Percentiles rank a stretch among this genome's conserved stretches.
These are phyloP conservation scores for Ptychochromis oligacanthus DNA, from an alignment of 2,113 vertebrate genomes.

Conservation along the genomic window DNA sequence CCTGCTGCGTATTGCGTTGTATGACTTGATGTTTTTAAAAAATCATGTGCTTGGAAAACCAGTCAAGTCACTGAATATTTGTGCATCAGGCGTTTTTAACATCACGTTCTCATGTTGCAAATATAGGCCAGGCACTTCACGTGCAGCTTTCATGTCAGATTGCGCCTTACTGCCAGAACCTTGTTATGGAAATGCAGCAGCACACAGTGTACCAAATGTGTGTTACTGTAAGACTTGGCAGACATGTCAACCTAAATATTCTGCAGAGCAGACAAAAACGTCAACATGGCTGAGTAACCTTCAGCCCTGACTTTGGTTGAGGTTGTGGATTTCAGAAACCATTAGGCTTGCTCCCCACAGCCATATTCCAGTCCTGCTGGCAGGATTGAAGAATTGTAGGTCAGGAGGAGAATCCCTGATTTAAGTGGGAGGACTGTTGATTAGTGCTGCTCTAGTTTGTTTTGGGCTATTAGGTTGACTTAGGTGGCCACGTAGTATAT, in stretches of 20 bases:
- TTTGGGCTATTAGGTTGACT: not conserved
- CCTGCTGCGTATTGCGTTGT: not conserved
- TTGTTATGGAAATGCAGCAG: constrained; percentile 23
- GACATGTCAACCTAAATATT: constrained; percentile 55
- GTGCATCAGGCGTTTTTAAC: not conserved
- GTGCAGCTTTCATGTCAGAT: not conserved
- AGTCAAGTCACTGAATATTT: not conserved
- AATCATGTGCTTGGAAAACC: not conserved
- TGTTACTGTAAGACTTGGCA: constrained; percentile 41
- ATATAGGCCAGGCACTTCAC: not conserved
- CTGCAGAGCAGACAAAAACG: constrained; percentile 61
- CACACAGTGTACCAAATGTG: constrained; percentile 56
- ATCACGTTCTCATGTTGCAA: not conserved
- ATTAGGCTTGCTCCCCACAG: not conserved
- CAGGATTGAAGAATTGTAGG: constrained; percentile 12
- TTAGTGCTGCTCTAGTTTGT: not conserved
- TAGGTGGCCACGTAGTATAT: not conserved
- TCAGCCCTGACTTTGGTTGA: not conserved
- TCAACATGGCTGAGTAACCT: constrained; percentile 53
- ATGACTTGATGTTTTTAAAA: not conserved
- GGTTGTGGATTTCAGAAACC: constrained; percentile 12
- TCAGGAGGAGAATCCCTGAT: constrained; percentile 39
- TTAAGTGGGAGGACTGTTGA: not conserved
- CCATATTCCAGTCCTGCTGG: constrained; percentile 16
- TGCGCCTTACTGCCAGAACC: not conserved